phyloP scores from a whole-genome alignment of 2,797 vertebrate genomes.

The Simalia tracyae region DNA sequence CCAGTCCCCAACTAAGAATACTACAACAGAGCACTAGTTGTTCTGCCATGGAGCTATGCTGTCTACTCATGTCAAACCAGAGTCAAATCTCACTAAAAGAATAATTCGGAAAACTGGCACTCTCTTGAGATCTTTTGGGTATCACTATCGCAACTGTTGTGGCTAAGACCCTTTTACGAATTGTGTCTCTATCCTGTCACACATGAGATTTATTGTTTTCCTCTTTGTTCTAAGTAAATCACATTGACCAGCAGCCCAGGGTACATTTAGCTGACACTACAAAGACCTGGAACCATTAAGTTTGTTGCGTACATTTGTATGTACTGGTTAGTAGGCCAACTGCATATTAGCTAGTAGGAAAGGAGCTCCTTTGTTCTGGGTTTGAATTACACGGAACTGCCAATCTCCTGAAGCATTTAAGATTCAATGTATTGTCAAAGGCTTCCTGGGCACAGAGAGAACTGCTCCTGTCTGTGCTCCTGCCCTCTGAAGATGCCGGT shows the following conservation, averaged over 20 bases:
- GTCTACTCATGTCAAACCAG: background rate
- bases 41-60: background rate
- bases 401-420: background rate
- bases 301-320: background rate
- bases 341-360: slow-evolving; percentile 51
- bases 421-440: no score
- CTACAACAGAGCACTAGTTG: background rate
- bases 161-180: background rate
- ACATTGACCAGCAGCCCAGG: background rate
- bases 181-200: background rate
- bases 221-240: background rate
- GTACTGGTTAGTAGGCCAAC: slow-evolving; percentile 53
- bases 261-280: background rate
- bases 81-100: background rate
- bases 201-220: background rate
- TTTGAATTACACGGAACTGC: background rate
- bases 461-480: no score
- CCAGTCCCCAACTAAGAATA: background rate
- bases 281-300: background rate
- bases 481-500: no score
- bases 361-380: background rate
- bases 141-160: background rate
- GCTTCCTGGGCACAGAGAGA: no score
- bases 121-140: background rate
- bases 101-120: background rate